phyloP scores from a whole-genome alignment of 1,140 invertebrate genomes.

The Metopolophium dirhodum region DNA sequence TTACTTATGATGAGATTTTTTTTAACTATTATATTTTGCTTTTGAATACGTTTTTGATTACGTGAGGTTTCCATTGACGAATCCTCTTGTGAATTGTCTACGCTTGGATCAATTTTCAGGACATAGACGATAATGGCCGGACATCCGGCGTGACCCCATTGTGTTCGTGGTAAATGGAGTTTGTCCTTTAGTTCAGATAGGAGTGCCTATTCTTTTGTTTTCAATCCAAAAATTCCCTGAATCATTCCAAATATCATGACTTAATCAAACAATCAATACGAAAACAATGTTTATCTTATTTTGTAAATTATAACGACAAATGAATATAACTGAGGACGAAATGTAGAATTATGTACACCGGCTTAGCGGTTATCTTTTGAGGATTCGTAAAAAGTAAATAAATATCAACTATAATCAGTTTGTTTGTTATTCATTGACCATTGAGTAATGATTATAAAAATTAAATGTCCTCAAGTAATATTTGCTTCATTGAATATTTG shows the following conservation, averaged over 20 bases:
- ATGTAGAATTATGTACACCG: not conserved
- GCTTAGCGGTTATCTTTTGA: not conserved
- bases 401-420: not conserved
- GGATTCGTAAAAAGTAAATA: not conserved
- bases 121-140: slow-evolving; percentile 51
- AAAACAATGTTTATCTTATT: not conserved
- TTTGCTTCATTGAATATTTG: not conserved
- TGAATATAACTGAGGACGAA: not conserved
- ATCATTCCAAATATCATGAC: not conserved
- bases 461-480: not conserved
- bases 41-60: not conserved
- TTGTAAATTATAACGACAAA: not conserved
- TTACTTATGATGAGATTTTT: not conserved
- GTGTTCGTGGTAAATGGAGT: slow-evolving; percentile 38
- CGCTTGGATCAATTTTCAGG: slow-evolving; percentile 26
- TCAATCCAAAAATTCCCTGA: not conserved
- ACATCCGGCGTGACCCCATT: slow-evolving; percentile 43
- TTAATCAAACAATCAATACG: not conserved
- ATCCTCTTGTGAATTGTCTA: slow-evolving; percentile 2
- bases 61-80: not conserved
- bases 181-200: slow-evolving; percentile 39
- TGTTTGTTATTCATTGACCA: not conserved
- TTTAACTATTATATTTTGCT: not conserved
- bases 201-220: slow-evolving; percentile 31
- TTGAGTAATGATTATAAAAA: not conserved